A percentile compares a stretch with the other conserved stretches of the same genome.
These are phyloP conservation scores for Anser brachyrhynchus DNA, from an alignment of 2,113 vertebrate species.

Conservation along the genomic window DNA sequence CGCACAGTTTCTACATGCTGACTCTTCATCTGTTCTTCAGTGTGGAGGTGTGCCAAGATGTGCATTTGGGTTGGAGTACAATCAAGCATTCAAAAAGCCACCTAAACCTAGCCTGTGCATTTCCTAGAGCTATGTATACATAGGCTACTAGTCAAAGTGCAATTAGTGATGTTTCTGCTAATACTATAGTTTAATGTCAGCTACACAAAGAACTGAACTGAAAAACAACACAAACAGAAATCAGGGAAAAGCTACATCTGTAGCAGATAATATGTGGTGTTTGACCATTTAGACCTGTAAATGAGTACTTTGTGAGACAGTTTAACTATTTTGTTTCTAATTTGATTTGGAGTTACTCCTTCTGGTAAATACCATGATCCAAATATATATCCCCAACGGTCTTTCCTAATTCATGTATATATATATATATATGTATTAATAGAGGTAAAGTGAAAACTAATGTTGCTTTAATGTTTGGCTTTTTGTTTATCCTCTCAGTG, in stretches of 20 bases:
- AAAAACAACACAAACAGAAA: not conserved
- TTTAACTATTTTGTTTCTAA: not conserved
- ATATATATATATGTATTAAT: not conserved
- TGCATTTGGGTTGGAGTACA: not conserved
- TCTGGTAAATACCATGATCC: not conserved
- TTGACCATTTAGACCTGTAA: not conserved
- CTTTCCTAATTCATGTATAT: not conserved
- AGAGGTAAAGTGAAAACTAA: not conserved
- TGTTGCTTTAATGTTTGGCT: not conserved
- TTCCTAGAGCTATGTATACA: not conserved
- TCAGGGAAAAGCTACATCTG: not conserved
- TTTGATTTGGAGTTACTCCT: not conserved
- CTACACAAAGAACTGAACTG: not conserved
- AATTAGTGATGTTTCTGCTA: not conserved
- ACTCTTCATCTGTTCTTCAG: not conserved
- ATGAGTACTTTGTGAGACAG: not conserved
- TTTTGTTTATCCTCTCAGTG: not conserved
- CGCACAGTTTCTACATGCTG: not conserved
- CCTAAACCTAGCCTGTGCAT: not conserved
- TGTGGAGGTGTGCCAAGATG: not conserved
- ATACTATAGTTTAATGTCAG: not conserved
- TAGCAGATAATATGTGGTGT: fast-evolving
- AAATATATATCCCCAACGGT: not conserved
- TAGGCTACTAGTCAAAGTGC: not conserved
- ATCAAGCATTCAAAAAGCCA: not conserved